Evolutionary conservation across 1,140 invertebrate species (phyloP).

Genomic region (Hestina assimilis): DNA sequence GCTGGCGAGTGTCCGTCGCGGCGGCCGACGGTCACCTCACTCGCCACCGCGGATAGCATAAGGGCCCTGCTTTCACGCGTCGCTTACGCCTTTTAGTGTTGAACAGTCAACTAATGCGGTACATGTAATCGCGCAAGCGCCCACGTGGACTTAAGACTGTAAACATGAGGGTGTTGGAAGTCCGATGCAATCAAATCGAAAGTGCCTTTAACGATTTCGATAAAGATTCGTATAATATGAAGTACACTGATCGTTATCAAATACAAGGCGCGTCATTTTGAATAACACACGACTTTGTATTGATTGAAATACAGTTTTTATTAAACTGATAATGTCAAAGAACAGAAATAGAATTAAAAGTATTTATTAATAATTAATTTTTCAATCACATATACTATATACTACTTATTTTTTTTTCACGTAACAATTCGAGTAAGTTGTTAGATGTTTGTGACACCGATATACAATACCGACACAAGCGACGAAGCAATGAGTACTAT

Average conservation of each 20-base stretch:
- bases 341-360: no score
- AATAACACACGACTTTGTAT: not conserved
- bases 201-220: not conserved
- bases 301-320: no score
- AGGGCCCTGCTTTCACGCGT: slow-evolving; percentile 18
- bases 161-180: slow-evolving; percentile 21
- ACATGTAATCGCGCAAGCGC: slow-evolving; percentile 44
- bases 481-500: slow-evolving; percentile 1
- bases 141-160: slow-evolving; percentile 29
- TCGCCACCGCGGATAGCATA: slow-evolving; percentile 23
- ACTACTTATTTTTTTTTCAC: no score
- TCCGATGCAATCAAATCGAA: not conserved
- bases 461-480: not conserved
- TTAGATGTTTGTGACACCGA: no score
- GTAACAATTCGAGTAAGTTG: no score
- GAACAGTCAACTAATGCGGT: slow-evolving; percentile 26
- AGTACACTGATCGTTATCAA: no score
- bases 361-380: no score
- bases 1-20: slow-evolving; percentile 28
- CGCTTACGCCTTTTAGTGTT: slow-evolving; percentile 30
- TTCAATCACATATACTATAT: no score
- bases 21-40: slow-evolving; percentile 26
- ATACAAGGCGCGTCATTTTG: no score
- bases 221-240: no score
- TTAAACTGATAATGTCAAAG: no score